Conservation (phyloP, 2,113 vertebrate species). For the Passerina amoena region DNA sequence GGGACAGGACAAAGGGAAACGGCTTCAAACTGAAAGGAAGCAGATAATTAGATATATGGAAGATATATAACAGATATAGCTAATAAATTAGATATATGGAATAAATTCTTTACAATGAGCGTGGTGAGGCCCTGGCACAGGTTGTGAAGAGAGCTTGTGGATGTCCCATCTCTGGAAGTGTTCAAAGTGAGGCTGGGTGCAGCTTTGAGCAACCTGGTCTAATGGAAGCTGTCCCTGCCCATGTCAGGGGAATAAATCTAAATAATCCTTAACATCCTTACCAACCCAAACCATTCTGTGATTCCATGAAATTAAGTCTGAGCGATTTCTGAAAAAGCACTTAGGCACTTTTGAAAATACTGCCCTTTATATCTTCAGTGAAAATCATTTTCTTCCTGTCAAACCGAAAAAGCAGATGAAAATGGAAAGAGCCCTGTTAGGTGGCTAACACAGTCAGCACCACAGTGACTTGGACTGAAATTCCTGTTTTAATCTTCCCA, state of each 20-base stretch:
- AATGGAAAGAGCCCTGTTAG: background rate
- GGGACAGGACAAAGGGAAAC: background rate
- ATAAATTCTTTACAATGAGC: background rate
- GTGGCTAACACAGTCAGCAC: background rate
- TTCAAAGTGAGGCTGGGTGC: background rate
- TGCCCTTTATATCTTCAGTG: background rate
- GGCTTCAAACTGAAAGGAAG: background rate
- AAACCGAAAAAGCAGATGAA: background rate
- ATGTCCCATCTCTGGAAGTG: background rate
- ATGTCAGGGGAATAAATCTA: background rate
- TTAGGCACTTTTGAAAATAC: background rate
- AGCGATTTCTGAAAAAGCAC: background rate
- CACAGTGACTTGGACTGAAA: background rate
- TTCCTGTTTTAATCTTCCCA: background rate
- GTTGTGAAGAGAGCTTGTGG: background rate
- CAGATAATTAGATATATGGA: background rate
- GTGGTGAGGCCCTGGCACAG: background rate
- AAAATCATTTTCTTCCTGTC: background rate
- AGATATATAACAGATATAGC: background rate
- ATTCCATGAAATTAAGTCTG: background rate
- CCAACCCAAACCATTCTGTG: background rate
- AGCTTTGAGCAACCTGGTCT: background rate
- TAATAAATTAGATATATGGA: background rate
- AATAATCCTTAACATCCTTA: background rate
- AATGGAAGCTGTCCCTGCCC: background rate